A percentile compares a stretch with the other conserved stretches of the same genome.
These are phyloP conservation scores for Aricia artaxerxes DNA, from an alignment of 2,888 invertebrate species.

Conservation along the genomic window DNA sequence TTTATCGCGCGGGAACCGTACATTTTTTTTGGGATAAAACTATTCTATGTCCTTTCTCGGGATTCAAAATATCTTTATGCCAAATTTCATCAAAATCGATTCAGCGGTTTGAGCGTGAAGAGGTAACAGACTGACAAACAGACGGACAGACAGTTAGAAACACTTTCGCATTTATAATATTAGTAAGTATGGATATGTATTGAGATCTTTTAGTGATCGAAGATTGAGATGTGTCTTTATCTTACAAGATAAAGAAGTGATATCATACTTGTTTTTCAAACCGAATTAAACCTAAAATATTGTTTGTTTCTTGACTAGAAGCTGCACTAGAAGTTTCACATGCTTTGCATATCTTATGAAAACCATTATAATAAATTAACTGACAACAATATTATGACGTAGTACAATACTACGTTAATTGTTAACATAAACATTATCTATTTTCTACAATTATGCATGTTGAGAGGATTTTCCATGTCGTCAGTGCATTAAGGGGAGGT, in stretches of 20 bases:
- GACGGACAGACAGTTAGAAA: too few species aligned
- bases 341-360: neutral
- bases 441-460: neutral
- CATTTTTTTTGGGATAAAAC: too few species aligned
- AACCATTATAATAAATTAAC: neutral
- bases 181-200: too few species aligned
- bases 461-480: slow-evolving; percentile 1
- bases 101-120: too few species aligned
- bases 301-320: neutral
- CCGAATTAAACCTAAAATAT: neutral
- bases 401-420: neutral
- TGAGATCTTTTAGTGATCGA: too few species aligned
- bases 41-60: too few species aligned
- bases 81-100: too few species aligned
- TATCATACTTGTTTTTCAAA: neutral
- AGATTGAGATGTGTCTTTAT: too few species aligned
- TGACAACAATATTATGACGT: slow-evolving; percentile 1
- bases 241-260: neutral
- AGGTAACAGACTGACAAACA: too few species aligned
- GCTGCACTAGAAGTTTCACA: neutral
- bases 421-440: neutral
- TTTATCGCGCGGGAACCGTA: too few species aligned
- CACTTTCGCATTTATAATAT: too few species aligned
- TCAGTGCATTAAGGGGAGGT: slow-evolving; percentile 11
- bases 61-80: too few species aligned